These are phyloP conservation scores for Cardiocondyla obscurior DNA, from an alignment of 1,140 invertebrate species.

Conservation along the genomic window DNA sequence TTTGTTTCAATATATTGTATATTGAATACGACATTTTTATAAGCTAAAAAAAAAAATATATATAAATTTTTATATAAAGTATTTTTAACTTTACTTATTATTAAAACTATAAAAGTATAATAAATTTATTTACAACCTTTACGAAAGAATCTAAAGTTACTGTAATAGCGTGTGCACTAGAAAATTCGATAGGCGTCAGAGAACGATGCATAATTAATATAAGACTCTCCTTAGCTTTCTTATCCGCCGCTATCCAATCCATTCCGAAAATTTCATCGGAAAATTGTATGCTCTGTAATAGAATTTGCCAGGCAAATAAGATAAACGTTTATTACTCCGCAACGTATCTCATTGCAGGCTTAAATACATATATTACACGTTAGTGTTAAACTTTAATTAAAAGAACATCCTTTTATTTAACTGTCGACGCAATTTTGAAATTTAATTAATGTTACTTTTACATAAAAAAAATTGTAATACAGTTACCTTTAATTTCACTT, in stretches of 20 bases:
- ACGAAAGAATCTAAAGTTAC: slow-evolving; percentile 56
- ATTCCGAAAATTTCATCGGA: slow-evolving; percentile 39
- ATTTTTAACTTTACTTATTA: neutral
- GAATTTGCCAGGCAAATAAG: neutral
- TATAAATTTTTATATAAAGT: neutral
- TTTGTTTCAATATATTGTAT: slow-evolving; percentile 63
- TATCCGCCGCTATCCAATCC: slow-evolving; percentile 25
- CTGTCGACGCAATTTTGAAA: neutral
- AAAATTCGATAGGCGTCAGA: slow-evolving; percentile 53
- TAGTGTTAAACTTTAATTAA: neutral
- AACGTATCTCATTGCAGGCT: neutral
- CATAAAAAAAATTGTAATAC: too few relatives aligned
- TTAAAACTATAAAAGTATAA: neutral
- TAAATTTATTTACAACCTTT: slow-evolving; percentile 30
- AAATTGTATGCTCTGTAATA: slow-evolving; percentile 49
- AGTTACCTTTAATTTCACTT: slow-evolving; percentile 79
- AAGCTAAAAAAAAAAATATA: slow-evolving; percentile 57
- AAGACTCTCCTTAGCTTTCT: neutral
- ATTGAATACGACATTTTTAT: slow-evolving; percentile 62
- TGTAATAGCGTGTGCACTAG: slow-evolving; percentile 32
- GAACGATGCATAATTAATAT: slow-evolving; percentile 53
- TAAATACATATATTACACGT: neutral
- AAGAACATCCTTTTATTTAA: neutral
- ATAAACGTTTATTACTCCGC: neutral
- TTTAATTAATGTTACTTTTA: slow-evolving; percentile 31